Percentiles rank a stretch among this genome's conserved stretches.
phyloP scores from a whole-genome alignment of 2,113 vertebrate species.

The Hippocampus barbouri region DNA sequence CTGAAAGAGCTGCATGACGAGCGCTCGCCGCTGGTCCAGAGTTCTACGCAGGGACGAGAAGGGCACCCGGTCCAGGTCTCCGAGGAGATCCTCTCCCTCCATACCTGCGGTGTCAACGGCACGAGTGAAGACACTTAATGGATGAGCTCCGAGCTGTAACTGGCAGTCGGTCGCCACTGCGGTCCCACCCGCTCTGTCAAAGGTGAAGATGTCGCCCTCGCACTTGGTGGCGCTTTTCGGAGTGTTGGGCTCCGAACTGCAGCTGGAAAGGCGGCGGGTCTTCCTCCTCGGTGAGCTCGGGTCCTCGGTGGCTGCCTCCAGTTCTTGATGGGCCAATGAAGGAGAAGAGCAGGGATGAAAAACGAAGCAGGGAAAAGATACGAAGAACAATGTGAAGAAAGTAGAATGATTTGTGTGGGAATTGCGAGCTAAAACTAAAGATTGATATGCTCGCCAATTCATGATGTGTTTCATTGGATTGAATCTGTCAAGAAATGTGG shows the following conservation, averaged over 20 bases:
- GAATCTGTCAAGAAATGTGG: too few relatives aligned
- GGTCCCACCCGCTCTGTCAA: constrained; percentile 76
- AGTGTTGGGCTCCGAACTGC: constrained; percentile 90
- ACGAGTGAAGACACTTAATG: neutral
- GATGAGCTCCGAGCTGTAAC: neutral
- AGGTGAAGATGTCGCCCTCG: constrained; percentile 88
- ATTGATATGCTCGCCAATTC: too few relatives aligned
- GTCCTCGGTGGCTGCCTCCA: constrained; percentile 81
- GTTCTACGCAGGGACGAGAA: constrained; percentile 86
- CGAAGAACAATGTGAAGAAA: too few relatives aligned
- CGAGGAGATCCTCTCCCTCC: constrained; percentile 79
- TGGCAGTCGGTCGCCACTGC: neutral
- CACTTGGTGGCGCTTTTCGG: constrained; percentile 90
- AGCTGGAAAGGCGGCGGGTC: constrained; percentile 85
- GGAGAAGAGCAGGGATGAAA: neutral
- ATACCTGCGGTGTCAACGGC: constrained; percentile 56
- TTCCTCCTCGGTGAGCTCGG: constrained; percentile 86
- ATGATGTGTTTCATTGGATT: too few relatives aligned
- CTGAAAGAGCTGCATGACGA: constrained; percentile 94
- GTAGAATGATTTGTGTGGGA: neutral
- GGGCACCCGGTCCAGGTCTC: constrained; percentile 82
- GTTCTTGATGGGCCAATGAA: constrained; percentile 49
- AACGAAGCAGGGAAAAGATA: too few relatives aligned
- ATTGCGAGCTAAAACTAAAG: too few relatives aligned
- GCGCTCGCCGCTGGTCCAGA: constrained; percentile 84